These are phyloP conservation scores for Nicator chloris DNA, from an alignment of 2,113 vertebrate species.

Conservation along the genomic window DNA sequence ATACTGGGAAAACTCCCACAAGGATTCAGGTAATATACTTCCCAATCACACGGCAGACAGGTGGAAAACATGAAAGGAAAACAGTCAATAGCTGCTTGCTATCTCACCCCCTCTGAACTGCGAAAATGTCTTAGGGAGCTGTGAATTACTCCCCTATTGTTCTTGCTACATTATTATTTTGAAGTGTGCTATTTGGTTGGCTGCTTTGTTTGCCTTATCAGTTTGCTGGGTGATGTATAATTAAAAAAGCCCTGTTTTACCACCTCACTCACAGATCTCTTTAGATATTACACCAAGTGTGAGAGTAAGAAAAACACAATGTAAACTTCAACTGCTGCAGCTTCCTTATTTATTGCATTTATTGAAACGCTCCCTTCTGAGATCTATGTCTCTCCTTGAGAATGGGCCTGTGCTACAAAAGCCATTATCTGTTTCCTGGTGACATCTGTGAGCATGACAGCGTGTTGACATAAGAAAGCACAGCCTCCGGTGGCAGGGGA, in stretches of 20 bases:
- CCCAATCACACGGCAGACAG: not conserved
- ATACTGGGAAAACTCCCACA: not conserved
- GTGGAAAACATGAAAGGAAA: slow-evolving; percentile 6
- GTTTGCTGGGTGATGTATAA: slow-evolving; percentile 20
- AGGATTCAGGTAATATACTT: not conserved
- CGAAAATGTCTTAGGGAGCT: not conserved
- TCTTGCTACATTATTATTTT: slow-evolving; percentile 40
- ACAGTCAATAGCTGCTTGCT: slow-evolving; percentile 12
- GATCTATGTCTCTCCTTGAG: not conserved
- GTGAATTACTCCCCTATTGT: slow-evolving; percentile 26
- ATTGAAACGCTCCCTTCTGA: not conserved
- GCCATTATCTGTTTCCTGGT: not conserved
- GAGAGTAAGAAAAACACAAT: not conserved
- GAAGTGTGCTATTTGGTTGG: not conserved
- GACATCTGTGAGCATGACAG: not conserved
- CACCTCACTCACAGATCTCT: not conserved
- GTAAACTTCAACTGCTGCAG: not conserved
- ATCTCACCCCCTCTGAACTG: slow-evolving; percentile 1
- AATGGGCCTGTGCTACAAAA: not conserved
- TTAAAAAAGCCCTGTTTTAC: slow-evolving; percentile 48
- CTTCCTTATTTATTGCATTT: not conserved
- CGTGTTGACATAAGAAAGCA: not conserved
- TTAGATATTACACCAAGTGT: not conserved
- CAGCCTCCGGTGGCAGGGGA: not conserved
- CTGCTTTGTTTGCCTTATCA: slow-evolving; percentile 43